Percentiles rank a stretch among this genome's conserved stretches.
phyloP scores from a whole-genome alignment of 2,888 invertebrate species.

The Hypsopygia costalis region DNA sequence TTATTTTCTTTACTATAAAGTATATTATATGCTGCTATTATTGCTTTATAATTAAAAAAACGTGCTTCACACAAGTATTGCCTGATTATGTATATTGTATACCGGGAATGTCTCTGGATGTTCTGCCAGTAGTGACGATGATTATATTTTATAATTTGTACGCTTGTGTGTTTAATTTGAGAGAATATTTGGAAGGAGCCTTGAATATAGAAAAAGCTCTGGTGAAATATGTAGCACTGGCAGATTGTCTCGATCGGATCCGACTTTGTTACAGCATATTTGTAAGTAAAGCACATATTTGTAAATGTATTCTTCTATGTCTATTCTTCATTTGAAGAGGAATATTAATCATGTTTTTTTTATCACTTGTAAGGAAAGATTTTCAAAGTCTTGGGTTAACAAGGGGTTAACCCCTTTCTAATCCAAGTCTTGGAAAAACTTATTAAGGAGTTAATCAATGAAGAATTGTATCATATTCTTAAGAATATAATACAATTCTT shows the following conservation, averaged over 20 bases:
- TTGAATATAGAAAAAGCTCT: not conserved
- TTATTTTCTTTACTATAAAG: not conserved
- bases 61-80: not conserved
- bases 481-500: no score
- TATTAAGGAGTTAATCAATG: no score
- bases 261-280: not conserved
- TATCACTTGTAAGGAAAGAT: no score
- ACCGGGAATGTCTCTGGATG: not conserved
- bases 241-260: not conserved
- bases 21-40: not conserved
- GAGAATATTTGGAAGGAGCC: not conserved
- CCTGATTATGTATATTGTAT: not conserved
- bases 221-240: not conserved
- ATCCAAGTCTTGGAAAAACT: no score
- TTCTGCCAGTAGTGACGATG: not conserved
- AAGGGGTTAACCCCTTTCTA: no score
- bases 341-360: no score
- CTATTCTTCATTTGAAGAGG: no score
- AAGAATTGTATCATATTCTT: no score
- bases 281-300: slow-evolving; percentile 6
- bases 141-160: not conserved
- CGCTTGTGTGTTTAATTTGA: not conserved
- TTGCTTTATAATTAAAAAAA: not conserved
- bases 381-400: no score
- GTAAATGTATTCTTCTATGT: no score